A percentile compares a stretch with the other conserved stretches of the same genome.
Conservation (phyloP, 2,888 invertebrate genomes). For the Hyposoter dolosus region DNA sequence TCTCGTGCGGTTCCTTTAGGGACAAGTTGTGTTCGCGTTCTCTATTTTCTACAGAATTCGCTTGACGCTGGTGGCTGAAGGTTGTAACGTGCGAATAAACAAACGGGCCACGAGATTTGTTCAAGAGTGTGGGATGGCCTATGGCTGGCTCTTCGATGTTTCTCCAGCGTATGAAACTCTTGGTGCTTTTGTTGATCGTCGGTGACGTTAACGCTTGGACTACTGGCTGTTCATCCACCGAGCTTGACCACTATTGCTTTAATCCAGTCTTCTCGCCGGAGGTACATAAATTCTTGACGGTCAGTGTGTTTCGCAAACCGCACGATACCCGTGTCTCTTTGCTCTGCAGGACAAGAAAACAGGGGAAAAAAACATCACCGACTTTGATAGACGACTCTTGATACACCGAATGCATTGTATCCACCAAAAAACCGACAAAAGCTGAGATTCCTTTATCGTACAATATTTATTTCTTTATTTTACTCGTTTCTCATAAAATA, state of each 20-base stretch:
- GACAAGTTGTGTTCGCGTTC: conserved; percentile 31
- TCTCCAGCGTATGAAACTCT: conserved; percentile 43
- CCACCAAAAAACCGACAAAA: conserved; percentile 31
- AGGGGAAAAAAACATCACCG: conserved; percentile 25
- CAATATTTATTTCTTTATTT: background rate
- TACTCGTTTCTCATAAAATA: background rate
- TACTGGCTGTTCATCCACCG: conserved; percentile 64
- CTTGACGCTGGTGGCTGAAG: conserved; percentile 49
- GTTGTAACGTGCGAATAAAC: conserved; percentile 52
- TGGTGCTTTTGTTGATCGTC: conserved; percentile 28
- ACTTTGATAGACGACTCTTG: conserved; percentile 46
- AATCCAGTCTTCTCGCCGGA: conserved; percentile 45
- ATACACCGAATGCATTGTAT: conserved; percentile 27
- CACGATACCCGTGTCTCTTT: conserved; percentile 2
- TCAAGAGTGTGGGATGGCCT: conserved; percentile 41
- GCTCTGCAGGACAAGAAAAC: background rate
- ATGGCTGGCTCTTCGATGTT: conserved; percentile 42
- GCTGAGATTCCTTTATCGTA: background rate
- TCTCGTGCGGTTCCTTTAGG: conserved; percentile 64
- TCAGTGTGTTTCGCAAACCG: conserved; percentile 33
- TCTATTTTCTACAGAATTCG: conserved; percentile 38
- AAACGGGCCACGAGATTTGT: conserved; percentile 47
- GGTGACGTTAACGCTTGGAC: conserved; percentile 40
- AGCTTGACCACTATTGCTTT: conserved; percentile 69
- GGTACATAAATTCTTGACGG: conserved; percentile 53